Conservation (phyloP, 2,888 invertebrate genomes). For the Cyclophora punctaria region DNA sequence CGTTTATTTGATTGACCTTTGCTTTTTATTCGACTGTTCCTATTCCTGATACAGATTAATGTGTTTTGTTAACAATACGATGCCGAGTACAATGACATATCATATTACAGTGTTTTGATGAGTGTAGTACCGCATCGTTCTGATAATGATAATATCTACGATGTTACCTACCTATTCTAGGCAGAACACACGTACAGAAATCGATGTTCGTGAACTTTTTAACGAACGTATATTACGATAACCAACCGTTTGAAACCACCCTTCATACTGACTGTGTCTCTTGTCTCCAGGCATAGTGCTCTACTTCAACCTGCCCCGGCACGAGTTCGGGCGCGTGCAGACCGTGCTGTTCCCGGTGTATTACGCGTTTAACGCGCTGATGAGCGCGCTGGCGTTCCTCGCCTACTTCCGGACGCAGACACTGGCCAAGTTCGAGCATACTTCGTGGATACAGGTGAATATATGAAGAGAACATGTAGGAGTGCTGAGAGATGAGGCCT, state of each 20-base stretch:
- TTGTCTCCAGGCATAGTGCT: conserved; percentile 82
- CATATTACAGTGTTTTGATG: too few species aligned
- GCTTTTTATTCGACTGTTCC: too few species aligned
- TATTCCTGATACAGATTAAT: too few species aligned
- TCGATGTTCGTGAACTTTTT: not conserved
- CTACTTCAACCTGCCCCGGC: conserved; percentile 89
- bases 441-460: conserved; percentile 63
- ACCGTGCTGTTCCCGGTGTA: conserved; percentile 90
- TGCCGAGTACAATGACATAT: too few species aligned
- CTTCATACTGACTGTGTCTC: not conserved
- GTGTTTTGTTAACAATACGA: too few species aligned
- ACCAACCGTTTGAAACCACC: not conserved
- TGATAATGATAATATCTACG: too few species aligned
- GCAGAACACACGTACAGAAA: not conserved
- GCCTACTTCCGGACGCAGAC: conserved; percentile 81
- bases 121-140: too few species aligned
- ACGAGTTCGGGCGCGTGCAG: conserved; percentile 91
- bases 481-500: too few species aligned
- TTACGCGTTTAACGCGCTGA: conserved; percentile 84
- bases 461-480: not conserved
- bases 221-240: not conserved
- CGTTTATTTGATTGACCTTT: too few species aligned
- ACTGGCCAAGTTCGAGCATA: conserved; percentile 52
- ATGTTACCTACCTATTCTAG: too few species aligned
- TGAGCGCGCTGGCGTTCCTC: conserved; percentile 83